A percentile compares a stretch with the other conserved stretches of the same genome.
Evolutionary conservation across 2,113 vertebrate species (phyloP).

Genomic region (Carlito syrichta): DNA sequence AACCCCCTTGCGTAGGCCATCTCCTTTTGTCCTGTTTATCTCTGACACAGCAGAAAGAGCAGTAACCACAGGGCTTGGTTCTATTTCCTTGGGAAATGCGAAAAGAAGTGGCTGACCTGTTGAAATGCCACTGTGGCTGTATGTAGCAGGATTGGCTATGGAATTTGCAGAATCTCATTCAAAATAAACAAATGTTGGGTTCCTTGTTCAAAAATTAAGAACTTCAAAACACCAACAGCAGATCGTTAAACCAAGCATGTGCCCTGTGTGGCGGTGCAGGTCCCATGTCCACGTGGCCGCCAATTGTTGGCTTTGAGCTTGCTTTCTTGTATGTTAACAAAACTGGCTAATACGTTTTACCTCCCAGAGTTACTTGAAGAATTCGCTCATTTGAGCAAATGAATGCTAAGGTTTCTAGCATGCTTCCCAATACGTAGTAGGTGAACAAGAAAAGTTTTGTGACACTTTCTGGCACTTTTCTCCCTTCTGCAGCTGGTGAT

Average conservation of each 20-base stretch:
- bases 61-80: neutral
- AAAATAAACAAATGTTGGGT: neutral
- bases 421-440: neutral
- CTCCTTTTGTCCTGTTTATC: neutral
- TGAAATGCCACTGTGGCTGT: neutral
- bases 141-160: neutral
- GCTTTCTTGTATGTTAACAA: neutral
- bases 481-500: too few relatives aligned
- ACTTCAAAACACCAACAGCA: neutral
- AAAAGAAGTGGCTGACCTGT: neutral
- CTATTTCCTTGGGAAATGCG: fast-evolving
- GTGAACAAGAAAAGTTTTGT: neutral
- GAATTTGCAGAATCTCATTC: neutral
- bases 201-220: neutral
- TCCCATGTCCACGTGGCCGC: fast-evolving
- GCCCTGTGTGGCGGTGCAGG: too few relatives aligned
- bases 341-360: neutral
- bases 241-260: neutral
- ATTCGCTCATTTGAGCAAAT: neutral
- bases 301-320: neutral
- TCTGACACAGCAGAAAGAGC: neutral
- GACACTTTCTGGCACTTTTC: neutral
- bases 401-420: neutral
- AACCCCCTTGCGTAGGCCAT: fast-evolving
- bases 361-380: neutral